Conservation (phyloP, 2,888 invertebrate species). For the Miltochrista miniata region DNA sequence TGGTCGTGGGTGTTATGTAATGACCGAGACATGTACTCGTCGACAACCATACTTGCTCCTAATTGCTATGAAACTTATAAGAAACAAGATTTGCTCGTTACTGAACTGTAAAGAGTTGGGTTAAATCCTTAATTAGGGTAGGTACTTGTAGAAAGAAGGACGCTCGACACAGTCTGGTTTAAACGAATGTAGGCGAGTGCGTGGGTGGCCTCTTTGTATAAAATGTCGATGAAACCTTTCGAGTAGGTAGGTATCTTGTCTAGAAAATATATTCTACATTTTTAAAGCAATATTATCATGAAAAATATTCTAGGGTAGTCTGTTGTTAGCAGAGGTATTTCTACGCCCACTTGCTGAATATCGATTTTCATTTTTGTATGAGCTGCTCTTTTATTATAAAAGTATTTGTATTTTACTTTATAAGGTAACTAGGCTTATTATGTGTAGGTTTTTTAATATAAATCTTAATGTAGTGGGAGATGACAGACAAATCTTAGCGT, state of each 20-base stretch:
- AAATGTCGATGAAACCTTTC: conserved; percentile 11
- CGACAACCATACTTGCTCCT: conserved; percentile 55
- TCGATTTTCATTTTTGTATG: too few species aligned
- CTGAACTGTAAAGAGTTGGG: too few species aligned
- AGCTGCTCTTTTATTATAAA: too few species aligned
- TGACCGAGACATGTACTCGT: conserved; percentile 60
- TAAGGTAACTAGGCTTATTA: too few species aligned
- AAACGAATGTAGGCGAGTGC: conserved; percentile 19
- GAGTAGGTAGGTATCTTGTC: conserved; percentile 9
- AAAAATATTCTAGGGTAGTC: background rate
- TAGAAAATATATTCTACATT: conserved; percentile 14
- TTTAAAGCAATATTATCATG: conserved; percentile 10
- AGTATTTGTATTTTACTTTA: too few species aligned
- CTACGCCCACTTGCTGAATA: too few species aligned
- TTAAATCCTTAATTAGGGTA: background rate
- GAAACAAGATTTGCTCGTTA: conserved; percentile 14
- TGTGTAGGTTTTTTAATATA: too few species aligned
- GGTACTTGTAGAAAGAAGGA: background rate
- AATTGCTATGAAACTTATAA: conserved; percentile 60
- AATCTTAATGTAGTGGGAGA: too few species aligned
- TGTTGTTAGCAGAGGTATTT: too few species aligned
- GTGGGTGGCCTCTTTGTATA: conserved; percentile 17
- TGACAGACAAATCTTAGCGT: too few species aligned
- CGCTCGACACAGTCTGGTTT: background rate
- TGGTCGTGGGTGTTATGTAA: conserved; percentile 80